Base-by-base conservation (phyloP, 2,888 invertebrate species). In the Rhorus exstirpatorius region DNA sequence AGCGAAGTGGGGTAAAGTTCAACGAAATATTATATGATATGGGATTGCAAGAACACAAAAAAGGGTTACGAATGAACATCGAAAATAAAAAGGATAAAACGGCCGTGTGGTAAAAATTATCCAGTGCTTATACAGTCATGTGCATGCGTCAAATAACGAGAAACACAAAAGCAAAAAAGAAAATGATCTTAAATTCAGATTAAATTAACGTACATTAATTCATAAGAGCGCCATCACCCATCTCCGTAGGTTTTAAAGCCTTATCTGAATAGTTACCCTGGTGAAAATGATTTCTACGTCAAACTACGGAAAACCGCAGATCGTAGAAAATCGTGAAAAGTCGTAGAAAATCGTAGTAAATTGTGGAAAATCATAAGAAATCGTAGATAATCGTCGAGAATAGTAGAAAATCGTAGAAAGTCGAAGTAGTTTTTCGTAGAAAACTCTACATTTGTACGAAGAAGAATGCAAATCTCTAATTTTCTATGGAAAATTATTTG, bases 91-190 rank as follows among this genome's bases (percentile, higher is more conserved):
- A 44, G 14, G 12, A 44, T 44, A 44, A 10, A 44, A 44, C 12
- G 12, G 44, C 44, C n/a, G 14, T 10, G 44, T 44, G 1, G 12
- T 44, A 10, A 44, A 44, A 1, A 31, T 31, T 31, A 31, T 31
- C 31, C 31, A 31, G 6, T 31, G 6, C 6, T 14, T 44, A 12
- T 38, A 1, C 3, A 44, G 44, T 44, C 14, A 44, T 6, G 44
- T 44, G 44, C 44, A 44, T 44, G 44, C 44, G 14, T 44, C 44
- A 10, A 44, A 44, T 44, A 44, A 14, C 44, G 12, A 44, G 44
- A 44, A 44, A 12, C 44, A 44, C 44, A 44, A 44, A 44, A 44
- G 14, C 44, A 44, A 14, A 44, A 44, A 44, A 44, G 44, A 44
- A 44, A 44, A 10, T 41, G 12, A 44, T 44, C 12, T 44, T 14